Percentiles rank a stretch among this genome's conserved stretches.
Evolutionary conservation across 1,140 invertebrate species (phyloP).

Genomic region (Drosophila malerkotliana): DNA sequence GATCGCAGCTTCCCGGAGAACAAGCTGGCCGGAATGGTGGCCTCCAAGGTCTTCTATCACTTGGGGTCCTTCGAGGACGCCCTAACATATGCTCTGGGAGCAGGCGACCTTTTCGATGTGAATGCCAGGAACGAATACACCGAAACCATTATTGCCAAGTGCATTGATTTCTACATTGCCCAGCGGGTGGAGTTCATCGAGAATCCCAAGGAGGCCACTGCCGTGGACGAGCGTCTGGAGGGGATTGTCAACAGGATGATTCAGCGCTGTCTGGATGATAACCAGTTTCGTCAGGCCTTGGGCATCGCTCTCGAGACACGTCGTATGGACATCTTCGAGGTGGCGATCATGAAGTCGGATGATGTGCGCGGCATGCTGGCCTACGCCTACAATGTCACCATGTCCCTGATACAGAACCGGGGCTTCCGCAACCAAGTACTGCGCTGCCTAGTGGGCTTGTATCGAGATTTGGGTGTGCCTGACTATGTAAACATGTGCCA

Average conservation of each 20-base stretch:
- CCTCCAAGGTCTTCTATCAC: slow-evolving; percentile 99
- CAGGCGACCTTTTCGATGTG: slow-evolving; percentile 97
- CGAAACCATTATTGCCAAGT: slow-evolving; percentile 97
- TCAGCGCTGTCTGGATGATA: slow-evolving; percentile 96
- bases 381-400: slow-evolving; percentile 97
- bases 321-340: slow-evolving; percentile 97
- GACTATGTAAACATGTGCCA: slow-evolving; percentile 99
- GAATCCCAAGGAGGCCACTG: slow-evolving; percentile 87
- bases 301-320: slow-evolving; percentile 97
- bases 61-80: slow-evolving; percentile 98
- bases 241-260: slow-evolving; percentile 99
- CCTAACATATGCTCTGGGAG: slow-evolving; percentile 95
- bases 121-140: slow-evolving; percentile 97
- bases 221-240: slow-evolving; percentile 95
- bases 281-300: slow-evolving; percentile 96
- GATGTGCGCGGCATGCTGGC: slow-evolving; percentile 95
- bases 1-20: slow-evolving; percentile 94
- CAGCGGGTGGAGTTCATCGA: slow-evolving; percentile 90
- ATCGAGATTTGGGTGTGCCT: slow-evolving; percentile 92
- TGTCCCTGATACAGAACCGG: slow-evolving; percentile 97
- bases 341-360: slow-evolving; percentile 95
- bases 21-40: slow-evolving; percentile 97
- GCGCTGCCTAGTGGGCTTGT: slow-evolving; percentile 94
- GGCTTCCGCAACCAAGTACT: slow-evolving; percentile 96
- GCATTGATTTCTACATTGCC: slow-evolving; percentile 97